Conservation (phyloP, 2,113 vertebrate genomes). For the Thryonomys swinderianus region DNA sequence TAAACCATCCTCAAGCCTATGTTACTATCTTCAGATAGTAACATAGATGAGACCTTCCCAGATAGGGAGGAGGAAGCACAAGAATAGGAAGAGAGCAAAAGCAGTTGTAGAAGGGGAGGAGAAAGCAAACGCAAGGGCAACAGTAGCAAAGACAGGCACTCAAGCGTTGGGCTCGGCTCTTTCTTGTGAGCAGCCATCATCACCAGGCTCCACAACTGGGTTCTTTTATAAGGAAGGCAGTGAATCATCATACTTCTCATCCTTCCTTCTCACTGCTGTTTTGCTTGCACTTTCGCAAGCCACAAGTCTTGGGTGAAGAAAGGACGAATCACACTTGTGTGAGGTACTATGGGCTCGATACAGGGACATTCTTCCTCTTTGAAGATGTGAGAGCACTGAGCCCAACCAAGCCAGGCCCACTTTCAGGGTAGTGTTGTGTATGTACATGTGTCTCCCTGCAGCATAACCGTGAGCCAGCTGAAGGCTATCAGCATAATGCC, state of each 20-base stretch:
- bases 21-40: not conserved
- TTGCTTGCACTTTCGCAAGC: not conserved
- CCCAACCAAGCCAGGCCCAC: not conserved
- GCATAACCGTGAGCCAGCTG: not conserved
- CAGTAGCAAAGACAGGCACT: not conserved
- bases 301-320: not conserved
- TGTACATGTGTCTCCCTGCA: not conserved
- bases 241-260: not conserved
- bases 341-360: not conserved
- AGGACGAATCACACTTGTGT: not conserved
- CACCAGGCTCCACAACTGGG: not conserved
- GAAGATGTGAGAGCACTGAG: not conserved
- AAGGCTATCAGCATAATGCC: not conserved
- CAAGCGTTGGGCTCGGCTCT: not conserved
- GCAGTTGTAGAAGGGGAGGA: not conserved
- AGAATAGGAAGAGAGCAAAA: not conserved
- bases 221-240: not conserved
- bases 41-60: not conserved
- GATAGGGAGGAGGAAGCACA: not conserved
- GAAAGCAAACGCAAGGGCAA: not conserved
- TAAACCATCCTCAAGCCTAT: too few relatives aligned
- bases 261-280: not conserved
- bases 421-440: rapidly evolving
- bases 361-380: not conserved
- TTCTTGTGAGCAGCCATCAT: not conserved